Base-by-base conservation (phyloP, 2,113 vertebrate genomes). In the Perca fluviatilis region DNA sequence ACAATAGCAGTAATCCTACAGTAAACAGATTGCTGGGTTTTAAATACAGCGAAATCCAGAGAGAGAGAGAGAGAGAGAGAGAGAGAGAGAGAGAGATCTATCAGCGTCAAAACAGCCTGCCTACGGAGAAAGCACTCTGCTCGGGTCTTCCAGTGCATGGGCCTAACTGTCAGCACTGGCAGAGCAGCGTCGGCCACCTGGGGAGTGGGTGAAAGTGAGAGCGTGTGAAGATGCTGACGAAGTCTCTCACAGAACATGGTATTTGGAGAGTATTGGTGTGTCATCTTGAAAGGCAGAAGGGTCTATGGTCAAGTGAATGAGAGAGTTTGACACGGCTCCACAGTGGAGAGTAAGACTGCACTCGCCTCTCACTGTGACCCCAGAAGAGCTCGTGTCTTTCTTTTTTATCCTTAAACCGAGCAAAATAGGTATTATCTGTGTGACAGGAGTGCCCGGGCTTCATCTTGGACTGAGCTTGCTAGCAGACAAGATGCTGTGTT, bases 1-100 rank as follows among this genome's bases (percentile, higher is more conserved):
- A 96, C 92, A 96, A 95, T 95, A 94, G 95, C 90, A 82, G 80
- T 95, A 96, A 95, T 96, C 95, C 93, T 92, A 90, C 87, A 92
- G 94, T 93, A 95, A 95, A 95, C 93, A 94, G 91, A 95, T 94
- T 89, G 91, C 88, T 77, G 82, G 92, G 87, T 86, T 93, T 94
- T 89, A 87, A 66, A 53, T 46, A 27, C 27, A 27, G 27, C 27
- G 27, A 27, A 27, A 27, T 27, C 27, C 27, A 61, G 67, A 51
- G 61, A 76, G 77, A 66, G 57, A 51, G 30, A n/a, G 30, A 74
- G 58, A 51, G 25, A 58, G 25, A 30, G 46, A 53, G 65, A 63
- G 65, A 82, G 46, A 56, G 30, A 53, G 49, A 64, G 58, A 72
- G 66, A 40, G 53, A 70, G 36, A 91, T 92, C 89, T 90, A 91